Evolutionary conservation across 1,140 invertebrate genomes (phyloP), one percentile per base, ranked within the genome.

Genomic region (Leucophenga varia): DNA sequence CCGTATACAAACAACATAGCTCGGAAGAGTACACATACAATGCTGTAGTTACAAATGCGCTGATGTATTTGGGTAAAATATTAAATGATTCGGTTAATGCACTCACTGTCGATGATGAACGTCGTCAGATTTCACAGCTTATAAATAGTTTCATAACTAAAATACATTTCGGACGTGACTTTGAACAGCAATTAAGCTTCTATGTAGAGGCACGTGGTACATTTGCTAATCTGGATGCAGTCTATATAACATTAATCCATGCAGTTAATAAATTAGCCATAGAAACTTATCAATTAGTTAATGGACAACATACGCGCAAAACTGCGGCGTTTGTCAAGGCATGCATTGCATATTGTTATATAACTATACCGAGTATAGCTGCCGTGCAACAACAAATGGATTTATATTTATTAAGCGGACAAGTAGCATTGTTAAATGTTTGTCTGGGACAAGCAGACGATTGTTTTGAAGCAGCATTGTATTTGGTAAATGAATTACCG

Each of bases 371-470:
- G 17, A 97, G 94, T 5, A 84, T 98, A 57, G 81, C 82, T 49
- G 87, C 88, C 50, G 81, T 86, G 6, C 80, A 86, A 48, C 81
- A 81, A 17, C 84, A 89, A 59, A 81, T 96, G 43, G 85, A 91
- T 59, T 81, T 97, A 13, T 95, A 95, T 78, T 78, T 97, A 37
- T 76, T 93, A 4, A 88, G 89, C 12, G 92, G 91, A 20, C 90
- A 95, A 77, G 86, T 94, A 32, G 92, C 94, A 18, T 77, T 97
- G 40, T 79, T 89, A 17, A 95, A 95, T 80, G 84, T 91, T 52
- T 97, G 93, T 72, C 79, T 94, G 36, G 91, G 91, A 30, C 95
- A 97, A 94, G 93, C 90, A 44, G 94, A 97, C 81, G 90, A 91
- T 2, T 96, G 93, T 70, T 89, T 97, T 43, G 95, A 95, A 78